Evolutionary conservation across 2,888 invertebrate genomes (phyloP).

Genomic region (Leptothorax acervorum): DNA sequence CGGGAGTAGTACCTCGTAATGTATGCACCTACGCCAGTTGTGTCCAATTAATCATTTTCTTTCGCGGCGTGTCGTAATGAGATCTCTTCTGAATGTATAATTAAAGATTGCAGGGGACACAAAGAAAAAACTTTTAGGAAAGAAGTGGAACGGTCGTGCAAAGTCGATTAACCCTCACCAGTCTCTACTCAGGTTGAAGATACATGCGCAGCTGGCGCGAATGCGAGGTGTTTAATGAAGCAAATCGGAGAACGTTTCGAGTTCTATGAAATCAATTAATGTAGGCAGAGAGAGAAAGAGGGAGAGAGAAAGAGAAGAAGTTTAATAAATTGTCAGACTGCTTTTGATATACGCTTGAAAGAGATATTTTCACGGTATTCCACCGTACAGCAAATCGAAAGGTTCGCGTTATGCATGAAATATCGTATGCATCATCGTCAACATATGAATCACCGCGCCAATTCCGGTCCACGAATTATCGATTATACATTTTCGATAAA

Average conservation of each 20-base stretch:
- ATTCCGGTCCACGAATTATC: conserved; percentile 45
- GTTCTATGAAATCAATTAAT: conserved; percentile 57
- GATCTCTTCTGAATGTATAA: conserved; percentile 53
- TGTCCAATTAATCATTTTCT: conserved; percentile 50
- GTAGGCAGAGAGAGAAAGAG: not conserved
- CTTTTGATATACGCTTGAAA: not conserved
- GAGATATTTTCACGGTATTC: conserved; percentile 12
- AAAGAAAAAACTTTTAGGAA: conserved; percentile 48
- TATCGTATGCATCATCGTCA: conserved; percentile 41
- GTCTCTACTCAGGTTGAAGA: conserved; percentile 39
- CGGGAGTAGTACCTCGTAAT: not conserved
- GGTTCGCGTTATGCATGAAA: conserved; percentile 28
- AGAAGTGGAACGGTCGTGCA: not conserved
- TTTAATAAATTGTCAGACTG: conserved; percentile 3
- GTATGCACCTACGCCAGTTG: conserved; percentile 31
- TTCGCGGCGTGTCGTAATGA: conserved; percentile 40
- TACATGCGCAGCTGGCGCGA: conserved; percentile 61
- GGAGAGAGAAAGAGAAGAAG: not conserved
- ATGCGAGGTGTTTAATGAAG: conserved; percentile 70
- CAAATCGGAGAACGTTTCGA: conserved; percentile 60
- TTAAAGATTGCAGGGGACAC: conserved; percentile 32
- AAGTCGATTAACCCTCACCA: conserved; percentile 55
- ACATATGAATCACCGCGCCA: conserved; percentile 37
- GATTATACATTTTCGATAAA: conserved; percentile 54
- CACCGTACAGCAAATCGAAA: not conserved